Percentiles rank a stretch among this genome's conserved stretches.
phyloP scores from a whole-genome alignment of 2,113 vertebrate species.

The Passer domesticus region DNA sequence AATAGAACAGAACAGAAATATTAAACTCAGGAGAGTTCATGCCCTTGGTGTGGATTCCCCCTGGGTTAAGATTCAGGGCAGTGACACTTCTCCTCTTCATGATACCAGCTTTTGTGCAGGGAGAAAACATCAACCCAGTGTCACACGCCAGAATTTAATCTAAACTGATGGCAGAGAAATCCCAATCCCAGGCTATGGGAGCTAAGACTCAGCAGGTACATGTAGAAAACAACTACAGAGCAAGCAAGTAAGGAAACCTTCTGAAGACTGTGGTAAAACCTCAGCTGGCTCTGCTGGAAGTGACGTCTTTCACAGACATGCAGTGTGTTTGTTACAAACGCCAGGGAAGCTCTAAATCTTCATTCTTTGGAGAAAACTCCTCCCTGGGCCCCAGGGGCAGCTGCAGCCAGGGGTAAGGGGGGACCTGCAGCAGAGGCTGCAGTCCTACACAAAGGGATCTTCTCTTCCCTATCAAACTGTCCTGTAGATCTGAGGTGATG shows the following conservation, averaged over 20 bases:
- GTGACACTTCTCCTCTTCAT: neutral
- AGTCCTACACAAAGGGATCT: neutral
- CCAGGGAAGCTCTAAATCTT: neutral
- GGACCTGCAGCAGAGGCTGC: neutral
- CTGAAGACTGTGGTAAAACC: neutral
- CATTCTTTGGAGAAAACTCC: neutral
- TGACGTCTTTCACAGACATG: neutral
- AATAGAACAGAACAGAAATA: neutral
- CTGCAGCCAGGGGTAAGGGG: neutral
- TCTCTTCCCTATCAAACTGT: neutral
- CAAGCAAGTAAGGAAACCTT: neutral
- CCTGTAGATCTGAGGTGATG: neutral
- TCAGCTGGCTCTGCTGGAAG: neutral
- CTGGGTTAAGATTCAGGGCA: neutral
- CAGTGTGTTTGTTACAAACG: neutral
- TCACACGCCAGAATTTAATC: neutral
- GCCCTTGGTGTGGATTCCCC: neutral
- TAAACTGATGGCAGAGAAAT: neutral
- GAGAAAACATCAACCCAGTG: neutral
- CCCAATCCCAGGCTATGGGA: neutral
- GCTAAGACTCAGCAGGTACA: fast-evolving
- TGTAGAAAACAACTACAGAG: fast-evolving
- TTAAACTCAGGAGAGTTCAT: neutral
- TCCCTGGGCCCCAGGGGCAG: neutral
- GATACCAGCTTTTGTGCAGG: neutral